Conservation (phyloP, 2,797 vertebrate genomes). For the Muscicapa comitata region DNA sequence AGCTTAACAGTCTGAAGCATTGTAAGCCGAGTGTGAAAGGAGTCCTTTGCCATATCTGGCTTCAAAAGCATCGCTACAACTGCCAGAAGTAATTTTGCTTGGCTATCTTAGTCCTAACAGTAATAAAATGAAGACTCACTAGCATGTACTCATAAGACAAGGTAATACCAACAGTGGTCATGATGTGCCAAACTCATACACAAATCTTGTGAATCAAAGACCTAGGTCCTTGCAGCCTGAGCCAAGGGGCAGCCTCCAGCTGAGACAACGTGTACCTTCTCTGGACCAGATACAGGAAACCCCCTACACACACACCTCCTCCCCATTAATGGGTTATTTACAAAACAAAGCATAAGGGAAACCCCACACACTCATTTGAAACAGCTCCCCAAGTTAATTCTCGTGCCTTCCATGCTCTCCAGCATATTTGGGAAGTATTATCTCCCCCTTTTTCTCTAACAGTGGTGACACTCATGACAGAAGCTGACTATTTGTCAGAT, state of each 20-base stretch:
- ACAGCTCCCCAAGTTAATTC: background rate
- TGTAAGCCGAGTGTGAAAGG: background rate
- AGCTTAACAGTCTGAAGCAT: background rate
- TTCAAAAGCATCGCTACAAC: background rate
- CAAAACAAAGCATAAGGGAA: background rate
- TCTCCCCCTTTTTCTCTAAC: background rate
- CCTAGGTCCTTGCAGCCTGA: background rate
- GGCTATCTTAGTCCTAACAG: background rate
- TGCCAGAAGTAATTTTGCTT: background rate
- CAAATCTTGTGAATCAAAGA: background rate
- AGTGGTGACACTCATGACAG: background rate
- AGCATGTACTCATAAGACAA: background rate
- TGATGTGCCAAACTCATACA: background rate
- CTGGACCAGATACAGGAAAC: background rate
- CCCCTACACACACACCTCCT: accelerated
- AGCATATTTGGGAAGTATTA: background rate
- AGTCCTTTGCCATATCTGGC: background rate
- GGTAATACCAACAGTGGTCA: background rate
- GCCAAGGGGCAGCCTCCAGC: background rate
- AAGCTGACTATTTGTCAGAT: background rate
- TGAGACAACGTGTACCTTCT: background rate
- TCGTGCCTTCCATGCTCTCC: background rate
- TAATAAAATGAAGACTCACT: background rate
- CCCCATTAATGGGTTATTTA: accelerated
- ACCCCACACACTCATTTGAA: background rate